phyloP scores from a whole-genome alignment of 2,888 invertebrate genomes.

The Hymenopus coronatus region DNA sequence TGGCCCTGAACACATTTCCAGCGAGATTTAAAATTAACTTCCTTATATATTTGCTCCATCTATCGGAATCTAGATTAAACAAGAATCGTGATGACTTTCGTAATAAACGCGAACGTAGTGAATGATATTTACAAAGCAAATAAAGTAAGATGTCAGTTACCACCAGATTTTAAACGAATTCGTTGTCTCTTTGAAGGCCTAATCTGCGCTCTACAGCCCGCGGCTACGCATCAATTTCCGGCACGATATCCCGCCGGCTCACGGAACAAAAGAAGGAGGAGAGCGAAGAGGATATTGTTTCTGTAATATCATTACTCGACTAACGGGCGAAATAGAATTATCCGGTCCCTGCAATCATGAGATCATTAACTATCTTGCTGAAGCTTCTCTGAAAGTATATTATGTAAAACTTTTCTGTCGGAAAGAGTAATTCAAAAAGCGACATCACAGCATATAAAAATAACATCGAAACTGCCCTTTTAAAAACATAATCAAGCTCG shows the following conservation, averaged over 20 bases:
- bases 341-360: background rate
- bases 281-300: background rate
- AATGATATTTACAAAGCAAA: background rate
- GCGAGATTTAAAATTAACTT: too few relatives aligned
- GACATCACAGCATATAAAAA: background rate
- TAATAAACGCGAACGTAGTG: too few relatives aligned
- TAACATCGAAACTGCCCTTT: background rate
- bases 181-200: background rate
- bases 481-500: background rate
- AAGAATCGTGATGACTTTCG: too few relatives aligned
- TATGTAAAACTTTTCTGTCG: background rate
- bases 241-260: background rate
- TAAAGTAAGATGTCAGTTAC: background rate
- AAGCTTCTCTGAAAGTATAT: background rate
- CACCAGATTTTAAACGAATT: background rate
- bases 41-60: too few relatives aligned
- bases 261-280: background rate
- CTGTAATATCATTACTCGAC: background rate
- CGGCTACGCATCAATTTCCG: background rate
- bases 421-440: background rate
- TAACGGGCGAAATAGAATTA: background rate
- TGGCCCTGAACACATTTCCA: too few relatives aligned
- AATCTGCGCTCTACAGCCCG: background rate
- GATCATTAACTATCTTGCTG: background rate
- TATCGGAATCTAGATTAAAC: too few relatives aligned